Evolutionary conservation across 2,888 invertebrate species (phyloP), one percentile per base, ranked within the genome.

Genomic region (Criorhina ranunculi): DNA sequence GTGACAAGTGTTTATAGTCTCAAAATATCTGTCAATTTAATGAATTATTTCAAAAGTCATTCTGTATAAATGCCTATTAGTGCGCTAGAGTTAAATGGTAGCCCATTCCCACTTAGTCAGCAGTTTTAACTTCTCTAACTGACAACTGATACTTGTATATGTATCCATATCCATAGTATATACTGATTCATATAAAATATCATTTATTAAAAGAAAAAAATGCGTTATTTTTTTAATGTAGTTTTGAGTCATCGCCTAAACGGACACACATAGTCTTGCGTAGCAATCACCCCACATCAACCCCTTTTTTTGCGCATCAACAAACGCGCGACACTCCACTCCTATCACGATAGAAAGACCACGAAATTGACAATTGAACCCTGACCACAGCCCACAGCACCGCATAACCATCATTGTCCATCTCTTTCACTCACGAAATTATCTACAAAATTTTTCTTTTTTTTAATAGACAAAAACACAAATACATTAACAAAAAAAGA

Each of bases 351-450:
- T 0, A 60, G 40, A 53, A 0, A 60, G 35, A 9, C 53, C 15
- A 67, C 49, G 11, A 31, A 37, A 46, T 46, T 53, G 59, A 73
- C 59, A 66, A 67, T 67, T 80, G 67, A 80, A 62, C 75, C 46
- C 55, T 67, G 67, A 75, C 80, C 75, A 67, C 37, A 53, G 12
- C 19, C n/a, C n/a, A 33, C 15, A 3, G 7, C 7, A n/a, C 33
- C 40, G 31, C 51, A 15, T 42, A 12, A 19, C 24, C 15, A 31
- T 24, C 35, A 49, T 31, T 59, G 19, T 40, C 62, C 69, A 53
- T 33, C 40, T 42, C 42, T 1, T 33, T 17, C 40, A 6, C 35
- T 29, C 9, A 5, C 15, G 11, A 60, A 42, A 42, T 17, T 40
- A 51, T 72, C 37, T 59, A 37, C n/a, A n/a, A n/a, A n/a, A n/a